Evolutionary conservation across 92 coral and sea anemone species (phyloP).

Genomic region (Diadumene lineata): DNA sequence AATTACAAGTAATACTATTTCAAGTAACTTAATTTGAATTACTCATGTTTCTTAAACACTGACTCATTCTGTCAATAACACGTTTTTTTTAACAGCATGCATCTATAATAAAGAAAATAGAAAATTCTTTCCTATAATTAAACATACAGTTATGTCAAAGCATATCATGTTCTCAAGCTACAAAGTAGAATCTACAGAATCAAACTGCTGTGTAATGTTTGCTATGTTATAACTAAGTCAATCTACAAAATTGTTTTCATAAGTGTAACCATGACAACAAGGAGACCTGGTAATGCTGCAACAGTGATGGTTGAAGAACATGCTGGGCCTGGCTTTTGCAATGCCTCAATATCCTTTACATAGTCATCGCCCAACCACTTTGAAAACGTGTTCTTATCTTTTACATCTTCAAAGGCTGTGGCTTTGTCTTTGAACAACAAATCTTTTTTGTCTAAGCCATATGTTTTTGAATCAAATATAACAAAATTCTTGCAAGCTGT

Average conservation of each 20-base stretch:
- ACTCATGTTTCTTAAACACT: too few species aligned
- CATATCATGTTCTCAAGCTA: too few species aligned
- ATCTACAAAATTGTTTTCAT: neutral
- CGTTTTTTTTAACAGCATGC: too few species aligned
- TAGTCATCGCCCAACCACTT: slow-evolving; percentile 29
- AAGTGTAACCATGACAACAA: neutral
- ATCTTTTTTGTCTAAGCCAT: slow-evolving; percentile 9
- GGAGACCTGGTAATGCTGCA: neutral
- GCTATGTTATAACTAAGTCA: too few species aligned
- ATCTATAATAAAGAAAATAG: too few species aligned
- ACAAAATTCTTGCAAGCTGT: slow-evolving; percentile 32
- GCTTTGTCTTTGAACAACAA: slow-evolving; percentile 52
- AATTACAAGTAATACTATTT: too few species aligned
- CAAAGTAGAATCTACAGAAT: too few species aligned
- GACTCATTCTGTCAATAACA: too few species aligned
- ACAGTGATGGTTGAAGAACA: neutral
- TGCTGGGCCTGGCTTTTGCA: neutral
- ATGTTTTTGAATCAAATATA: slow-evolving; percentile 41
- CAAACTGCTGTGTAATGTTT: too few species aligned
- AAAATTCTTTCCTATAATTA: too few species aligned
- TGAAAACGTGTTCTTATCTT: slow-evolving; percentile 5
- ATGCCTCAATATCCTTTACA: neutral
- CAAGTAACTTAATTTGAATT: too few species aligned
- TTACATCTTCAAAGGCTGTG: slow-evolving; percentile 21
- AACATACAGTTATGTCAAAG: too few species aligned